These are phyloP conservation scores for Actinia tenebrosa DNA, from an alignment of 64 coral and sea anemone genomes.

Conservation along the genomic window DNA sequence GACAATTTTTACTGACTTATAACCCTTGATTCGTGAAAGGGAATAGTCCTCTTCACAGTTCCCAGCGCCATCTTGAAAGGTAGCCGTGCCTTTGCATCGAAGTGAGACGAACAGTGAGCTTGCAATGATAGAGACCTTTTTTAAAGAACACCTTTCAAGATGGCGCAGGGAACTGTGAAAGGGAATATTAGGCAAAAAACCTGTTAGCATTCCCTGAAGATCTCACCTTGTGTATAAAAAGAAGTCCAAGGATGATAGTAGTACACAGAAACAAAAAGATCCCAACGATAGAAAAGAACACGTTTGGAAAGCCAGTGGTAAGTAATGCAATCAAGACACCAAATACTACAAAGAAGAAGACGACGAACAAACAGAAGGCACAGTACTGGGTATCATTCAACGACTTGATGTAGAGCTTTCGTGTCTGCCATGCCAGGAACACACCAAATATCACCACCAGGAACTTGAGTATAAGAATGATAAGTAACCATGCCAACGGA, in stretches of 20 bases:
- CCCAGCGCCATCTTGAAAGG: too few relatives aligned
- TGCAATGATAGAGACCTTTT: too few relatives aligned
- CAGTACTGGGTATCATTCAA: slow-evolving; percentile 85
- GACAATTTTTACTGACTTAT: too few relatives aligned
- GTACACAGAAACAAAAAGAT: slow-evolving; percentile 41
- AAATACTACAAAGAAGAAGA: slow-evolving; percentile 30
- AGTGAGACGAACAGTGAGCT: too few relatives aligned
- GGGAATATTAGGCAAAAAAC: too few relatives aligned
- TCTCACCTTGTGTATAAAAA: slow-evolving; percentile 78
- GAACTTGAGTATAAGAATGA: slow-evolving; percentile 52
- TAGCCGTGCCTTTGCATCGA: too few relatives aligned
- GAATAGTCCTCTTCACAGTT: too few relatives aligned
- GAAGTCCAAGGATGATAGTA: slow-evolving; percentile 57
- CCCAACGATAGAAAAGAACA: slow-evolving; percentile 63
- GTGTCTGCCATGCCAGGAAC: slow-evolving; percentile 88
- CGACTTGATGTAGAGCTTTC: slow-evolving; percentile 55
- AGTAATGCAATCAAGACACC: slow-evolving; percentile 42
- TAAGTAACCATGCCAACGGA: slow-evolving; percentile 36
- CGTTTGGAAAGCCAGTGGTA: slow-evolving; percentile 37
- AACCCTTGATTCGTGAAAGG: too few relatives aligned
- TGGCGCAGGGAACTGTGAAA: too few relatives aligned
- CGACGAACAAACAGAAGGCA: slow-evolving; percentile 60
- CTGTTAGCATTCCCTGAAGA: not conserved
- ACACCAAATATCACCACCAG: slow-evolving; percentile 39
- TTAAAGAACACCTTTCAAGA: too few relatives aligned